Evolutionary conservation across 1,140 invertebrate genomes (phyloP).

Genomic region (Papilio polytes): DNA sequence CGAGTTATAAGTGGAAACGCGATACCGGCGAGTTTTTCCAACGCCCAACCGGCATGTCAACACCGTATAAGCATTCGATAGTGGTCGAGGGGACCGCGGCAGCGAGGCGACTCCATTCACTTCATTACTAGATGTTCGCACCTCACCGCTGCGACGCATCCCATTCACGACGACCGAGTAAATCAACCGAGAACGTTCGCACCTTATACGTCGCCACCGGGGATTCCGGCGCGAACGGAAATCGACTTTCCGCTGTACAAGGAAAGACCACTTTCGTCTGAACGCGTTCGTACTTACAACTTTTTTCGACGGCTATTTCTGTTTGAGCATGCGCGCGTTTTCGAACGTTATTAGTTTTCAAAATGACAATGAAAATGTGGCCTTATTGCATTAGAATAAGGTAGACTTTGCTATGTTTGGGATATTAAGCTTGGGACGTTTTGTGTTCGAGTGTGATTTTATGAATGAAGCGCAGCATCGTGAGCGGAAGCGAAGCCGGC

Average conservation of each 20-base stretch:
- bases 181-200: slow-evolving; percentile 71
- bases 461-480: slow-evolving; percentile 82
- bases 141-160: slow-evolving; percentile 75
- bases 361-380: slow-evolving; percentile 34
- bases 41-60: slow-evolving; percentile 49
- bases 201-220: slow-evolving; percentile 64
- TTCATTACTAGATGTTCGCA: slow-evolving; percentile 78
- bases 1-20: slow-evolving; percentile 57
- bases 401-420: slow-evolving; percentile 49
- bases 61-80: slow-evolving; percentile 50
- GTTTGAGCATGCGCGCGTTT: slow-evolving; percentile 44
- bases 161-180: slow-evolving; percentile 80
- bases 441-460: slow-evolving; percentile 58
- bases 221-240: slow-evolving; percentile 69
- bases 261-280: slow-evolving; percentile 78
- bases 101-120: slow-evolving; percentile 67
- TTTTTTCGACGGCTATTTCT: slow-evolving; percentile 79
- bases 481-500: slow-evolving; percentile 77
- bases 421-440: slow-evolving; percentile 53
- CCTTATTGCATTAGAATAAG: slow-evolving; percentile 49
- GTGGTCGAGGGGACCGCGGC: slow-evolving; percentile 51
- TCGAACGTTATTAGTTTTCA: slow-evolving; percentile 11
- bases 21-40: slow-evolving; percentile 59
- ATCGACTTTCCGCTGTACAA: slow-evolving; percentile 72
- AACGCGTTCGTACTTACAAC: slow-evolving; percentile 66